Base-by-base conservation (phyloP, 2,797 vertebrate species). In the Pteronotus mesoamericanus region DNA sequence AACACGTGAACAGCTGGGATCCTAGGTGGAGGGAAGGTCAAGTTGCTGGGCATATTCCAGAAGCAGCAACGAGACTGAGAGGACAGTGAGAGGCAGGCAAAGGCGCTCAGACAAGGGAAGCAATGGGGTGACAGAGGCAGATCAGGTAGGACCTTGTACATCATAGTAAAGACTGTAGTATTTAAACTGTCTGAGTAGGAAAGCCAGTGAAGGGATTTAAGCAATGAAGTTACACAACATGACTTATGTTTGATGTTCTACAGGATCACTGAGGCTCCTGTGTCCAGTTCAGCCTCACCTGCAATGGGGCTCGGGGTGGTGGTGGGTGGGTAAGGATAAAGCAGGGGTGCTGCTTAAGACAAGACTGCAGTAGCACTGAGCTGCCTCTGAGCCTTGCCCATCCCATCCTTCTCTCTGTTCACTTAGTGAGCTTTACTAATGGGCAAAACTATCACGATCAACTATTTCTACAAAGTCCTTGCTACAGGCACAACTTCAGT, bases 401-500 rank as follows among this genome's bases (percentile, higher is more conserved):
- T 9, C 42, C 77, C 15, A 10, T 1, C 57, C 24, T 46, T 26
- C 14, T 12, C 39, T 42, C 75, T 74, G 59, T 34, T 42, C 71
- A 3, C 94, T 22, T 39, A 14, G 34, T 34, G 74, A 78, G 0
- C 39, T 57, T 75, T 6, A 78, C 44, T 82, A n/a, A 21, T 22
- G 51, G 64, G 64, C 71, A 92, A 80, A 91, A 71, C 14, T 16
- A 46, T 19, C 44, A 10, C 0, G 1, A 75, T 24, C 57, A 48
- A 64, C 82, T 0, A 3, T 37, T 89, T 53, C 75, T 34, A 29
- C 29, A 32, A 55, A 51, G 6, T 6, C n/a, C 29, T 1, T 72
- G 46, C n/a, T 9, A 12, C 1, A 0, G 1, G 1, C 37, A 11
- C 5, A 0, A 24, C n/a, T 16, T 37, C 8, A 19, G 16, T 6